Evolutionary conservation across 23 tunicate genomes (phyloP).

Genomic region (Aplidium turbinatum): DNA sequence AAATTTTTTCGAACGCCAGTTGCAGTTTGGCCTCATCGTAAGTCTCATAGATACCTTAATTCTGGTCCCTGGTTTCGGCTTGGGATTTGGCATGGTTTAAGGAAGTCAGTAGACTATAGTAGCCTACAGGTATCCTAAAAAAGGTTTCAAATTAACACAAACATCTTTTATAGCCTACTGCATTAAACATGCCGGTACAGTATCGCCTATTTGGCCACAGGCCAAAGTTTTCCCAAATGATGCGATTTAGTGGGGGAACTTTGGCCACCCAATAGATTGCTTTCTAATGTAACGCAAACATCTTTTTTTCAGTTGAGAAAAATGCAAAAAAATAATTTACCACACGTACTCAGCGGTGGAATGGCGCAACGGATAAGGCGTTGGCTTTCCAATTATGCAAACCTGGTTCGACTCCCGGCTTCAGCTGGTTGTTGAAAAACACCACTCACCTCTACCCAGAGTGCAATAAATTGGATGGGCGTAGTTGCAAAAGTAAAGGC

Average conservation of each 20-base stretch:
- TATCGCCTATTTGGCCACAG: too few species aligned
- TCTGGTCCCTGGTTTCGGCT: conserved; percentile 12
- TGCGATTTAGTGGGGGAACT: neutral
- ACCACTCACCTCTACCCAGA: too few species aligned
- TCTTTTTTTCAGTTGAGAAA: neutral
- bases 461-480: too few species aligned
- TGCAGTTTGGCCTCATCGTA: conserved; percentile 1
- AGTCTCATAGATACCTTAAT: conserved; percentile 1
- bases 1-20: neutral
- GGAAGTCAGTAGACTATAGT: neutral
- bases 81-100: neutral
- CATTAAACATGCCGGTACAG: too few species aligned
- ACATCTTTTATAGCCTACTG: neutral
- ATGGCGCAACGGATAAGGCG: too few species aligned
- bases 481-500: too few species aligned
- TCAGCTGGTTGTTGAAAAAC: too few species aligned
- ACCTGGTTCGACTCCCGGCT: too few species aligned
- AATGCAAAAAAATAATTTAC: neutral
- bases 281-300: neutral
- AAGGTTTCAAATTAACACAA: neutral
- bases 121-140: neutral
- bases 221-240: neutral
- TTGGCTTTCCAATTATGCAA: too few species aligned
- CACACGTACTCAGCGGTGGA: neutral
- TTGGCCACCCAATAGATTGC: neutral